Base-by-base conservation (phyloP, 1,140 invertebrate species). In the Drosophila ficusphila region DNA sequence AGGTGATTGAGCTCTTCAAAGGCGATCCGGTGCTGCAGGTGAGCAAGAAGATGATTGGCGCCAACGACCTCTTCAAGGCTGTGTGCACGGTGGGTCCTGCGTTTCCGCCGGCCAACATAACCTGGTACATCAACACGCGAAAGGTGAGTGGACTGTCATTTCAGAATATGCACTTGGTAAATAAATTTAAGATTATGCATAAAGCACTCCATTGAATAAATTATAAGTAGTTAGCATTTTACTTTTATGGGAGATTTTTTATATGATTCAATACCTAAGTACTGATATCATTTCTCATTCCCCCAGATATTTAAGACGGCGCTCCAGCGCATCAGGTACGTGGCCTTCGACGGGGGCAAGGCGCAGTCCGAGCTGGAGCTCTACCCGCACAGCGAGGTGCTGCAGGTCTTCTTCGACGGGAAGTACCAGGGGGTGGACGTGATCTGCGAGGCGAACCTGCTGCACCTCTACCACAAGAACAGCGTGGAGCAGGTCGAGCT, bases 71-170 rank as follows among this genome's bases (percentile, higher is more conserved):
- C 23, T 90, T 91, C 27, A 91, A 91, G 42, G 93, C 93, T 0
- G 92, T 93, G 51, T 94, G 93, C 79, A 92, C 92, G 4, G 92
- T 93, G 19, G 92, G 92, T 0, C 90, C 92, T 4, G 93, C 93
- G 2, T 94, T 94, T 83, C 95, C 95, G 8, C 93, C 94, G 6
- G 93, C 95, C 1, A 95, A 95, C 78, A 93, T 95, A 39, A 94
- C 94, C 0, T 95, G 95, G 94, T 94, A 93, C 70, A 92, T 96
- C 44, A 95, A 95, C 75, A 94, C 93, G 11, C 92, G 94, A 72
- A 93, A 93, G 93, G 95, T 95, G 91, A 92, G 92, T 91, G 38
- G 41, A 2, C 3, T 29, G 23, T 33, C 12, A 18, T 9, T 34
- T 0, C 11, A 3, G 38, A 11, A 12, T 21, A 9, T 9, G 4